phyloP scores from a whole-genome alignment of 1,140 invertebrate genomes.

The Brachionus asplanchnoidis region DNA sequence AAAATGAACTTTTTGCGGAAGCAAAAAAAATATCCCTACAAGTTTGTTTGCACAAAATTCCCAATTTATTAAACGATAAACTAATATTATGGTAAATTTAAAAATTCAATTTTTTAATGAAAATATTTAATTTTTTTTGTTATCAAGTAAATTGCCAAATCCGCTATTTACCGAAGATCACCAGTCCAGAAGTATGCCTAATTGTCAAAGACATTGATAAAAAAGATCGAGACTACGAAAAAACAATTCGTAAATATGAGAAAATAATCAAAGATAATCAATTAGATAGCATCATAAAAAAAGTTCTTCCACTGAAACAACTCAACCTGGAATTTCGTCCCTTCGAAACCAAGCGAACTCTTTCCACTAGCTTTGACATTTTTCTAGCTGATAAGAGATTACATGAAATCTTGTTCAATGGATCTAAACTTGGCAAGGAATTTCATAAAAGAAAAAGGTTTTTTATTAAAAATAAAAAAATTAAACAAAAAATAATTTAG shows the following conservation, averaged over 20 bases:
- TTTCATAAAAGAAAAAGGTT: constrained; percentile 25
- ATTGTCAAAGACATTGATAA: constrained; percentile 41
- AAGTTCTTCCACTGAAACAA: constrained; percentile 16
- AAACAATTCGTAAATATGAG: constrained; percentile 35
- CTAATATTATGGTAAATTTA: constrained; percentile 6
- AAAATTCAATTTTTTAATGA: neutral
- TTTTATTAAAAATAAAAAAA: neutral
- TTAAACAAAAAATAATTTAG: neutral
- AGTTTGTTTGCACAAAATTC: constrained; percentile 39
- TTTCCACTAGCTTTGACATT: constrained; percentile 34
- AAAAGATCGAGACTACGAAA: constrained; percentile 37
- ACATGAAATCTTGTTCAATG: constrained; percentile 27
- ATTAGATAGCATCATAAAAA: neutral
- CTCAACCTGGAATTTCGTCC: constrained; percentile 31
- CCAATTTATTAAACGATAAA: constrained; percentile 17
- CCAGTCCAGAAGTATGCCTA: neutral
- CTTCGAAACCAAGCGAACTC: neutral
- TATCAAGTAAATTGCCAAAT: constrained; percentile 7
- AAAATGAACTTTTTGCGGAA: constrained; percentile 33
- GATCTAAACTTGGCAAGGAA: constrained; percentile 29
- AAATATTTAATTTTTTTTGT: neutral
- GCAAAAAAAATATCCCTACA: constrained; percentile 30
- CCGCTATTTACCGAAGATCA: neutral
- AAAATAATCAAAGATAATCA: constrained; percentile 16
- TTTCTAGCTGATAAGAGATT: constrained; percentile 29